Evolutionary conservation across 2,888 invertebrate species (phyloP).

Genomic region (Gortyna flavago): DNA sequence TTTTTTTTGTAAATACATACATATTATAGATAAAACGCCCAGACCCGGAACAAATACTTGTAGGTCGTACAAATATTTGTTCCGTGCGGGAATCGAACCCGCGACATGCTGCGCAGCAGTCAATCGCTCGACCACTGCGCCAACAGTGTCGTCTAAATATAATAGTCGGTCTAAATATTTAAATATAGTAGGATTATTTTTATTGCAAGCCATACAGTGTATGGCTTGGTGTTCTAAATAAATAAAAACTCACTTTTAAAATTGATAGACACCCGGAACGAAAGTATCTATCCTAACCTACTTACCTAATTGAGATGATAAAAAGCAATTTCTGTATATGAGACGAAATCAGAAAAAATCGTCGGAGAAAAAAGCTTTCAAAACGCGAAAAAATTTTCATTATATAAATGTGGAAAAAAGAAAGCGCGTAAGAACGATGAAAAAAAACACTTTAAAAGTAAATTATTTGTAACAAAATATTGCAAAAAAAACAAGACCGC

Average conservation of each 20-base stretch:
- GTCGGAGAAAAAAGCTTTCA: not conserved
- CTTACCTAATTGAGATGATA: not conserved
- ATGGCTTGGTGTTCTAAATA: not conserved
- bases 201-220: not conserved
- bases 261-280: not conserved
- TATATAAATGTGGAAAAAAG: not conserved
- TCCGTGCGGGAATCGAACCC: no score
- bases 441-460: not conserved
- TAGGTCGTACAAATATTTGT: no score
- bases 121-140: no score
- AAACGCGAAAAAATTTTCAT: not conserved
- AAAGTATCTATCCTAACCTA: not conserved
- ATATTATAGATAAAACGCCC: no score
- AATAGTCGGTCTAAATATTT: no score
- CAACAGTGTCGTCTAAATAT: no score
- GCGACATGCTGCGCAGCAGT: no score
- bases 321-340: not conserved
- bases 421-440: not conserved
- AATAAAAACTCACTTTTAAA: not conserved
- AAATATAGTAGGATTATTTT: not conserved
- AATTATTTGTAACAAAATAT: not conserved
- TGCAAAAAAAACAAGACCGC: constrained; percentile 35
- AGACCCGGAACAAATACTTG: no score
- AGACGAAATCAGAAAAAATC: not conserved
- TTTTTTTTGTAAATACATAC: no score